Percentiles rank a stretch among this genome's conserved stretches.
These are phyloP conservation scores for Homalodisca vitripennis DNA, from an alignment of 1,140 invertebrate species.

Conservation along the genomic window DNA sequence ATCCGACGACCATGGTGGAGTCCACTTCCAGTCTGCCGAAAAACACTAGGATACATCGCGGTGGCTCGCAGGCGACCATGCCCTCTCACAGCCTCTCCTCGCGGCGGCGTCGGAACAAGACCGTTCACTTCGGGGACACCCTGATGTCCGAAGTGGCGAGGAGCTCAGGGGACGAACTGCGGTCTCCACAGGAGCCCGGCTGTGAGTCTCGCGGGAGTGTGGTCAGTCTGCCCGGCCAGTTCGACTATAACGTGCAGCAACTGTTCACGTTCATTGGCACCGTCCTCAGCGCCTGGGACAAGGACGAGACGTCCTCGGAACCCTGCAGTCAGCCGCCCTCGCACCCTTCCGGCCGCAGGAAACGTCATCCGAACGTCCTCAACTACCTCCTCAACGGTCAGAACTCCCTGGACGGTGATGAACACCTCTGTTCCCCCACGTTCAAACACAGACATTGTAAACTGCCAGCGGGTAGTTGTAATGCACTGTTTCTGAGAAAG, in stretches of 20 bases:
- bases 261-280: constrained; percentile 72
- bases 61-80: constrained; percentile 4
- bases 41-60: constrained; percentile 2
- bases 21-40: constrained; percentile 19
- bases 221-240: constrained; percentile 49
- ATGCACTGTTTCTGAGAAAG: constrained; percentile 72
- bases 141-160: constrained; percentile 58
- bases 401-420: constrained; percentile 36
- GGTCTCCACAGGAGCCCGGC: constrained; percentile 47
- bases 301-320: constrained; percentile 9
- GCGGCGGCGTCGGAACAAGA: constrained; percentile 66
- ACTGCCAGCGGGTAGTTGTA: constrained; percentile 68
- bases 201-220: constrained; percentile 53
- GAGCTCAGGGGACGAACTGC: constrained; percentile 41
- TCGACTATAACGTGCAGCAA: constrained; percentile 64
- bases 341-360: not conserved
- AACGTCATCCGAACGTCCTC: constrained; percentile 27
- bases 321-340: not conserved
- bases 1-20: constrained; percentile 15
- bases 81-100: constrained; percentile 49
- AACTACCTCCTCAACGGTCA: constrained; percentile 38
- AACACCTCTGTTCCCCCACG: constrained; percentile 37
- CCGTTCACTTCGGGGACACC: constrained; percentile 72
- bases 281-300: constrained; percentile 44
- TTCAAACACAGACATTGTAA: constrained; percentile 67